phyloP scores from a whole-genome alignment of 2,888 invertebrate species.

The Lithophane leautieri region DNA sequence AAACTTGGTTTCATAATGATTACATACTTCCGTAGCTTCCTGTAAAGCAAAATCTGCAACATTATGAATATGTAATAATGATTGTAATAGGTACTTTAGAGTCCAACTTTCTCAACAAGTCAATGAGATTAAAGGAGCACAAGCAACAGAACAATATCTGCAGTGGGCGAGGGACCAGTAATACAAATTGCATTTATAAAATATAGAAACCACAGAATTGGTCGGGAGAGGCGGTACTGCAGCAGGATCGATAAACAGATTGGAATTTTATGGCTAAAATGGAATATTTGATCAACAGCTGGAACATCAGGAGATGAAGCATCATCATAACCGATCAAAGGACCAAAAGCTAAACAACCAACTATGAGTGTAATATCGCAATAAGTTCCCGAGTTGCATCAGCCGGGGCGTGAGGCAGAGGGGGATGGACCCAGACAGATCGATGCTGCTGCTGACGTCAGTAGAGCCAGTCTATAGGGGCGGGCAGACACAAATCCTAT shows the following conservation, averaged over 20 bases:
- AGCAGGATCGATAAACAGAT: conserved; percentile 31
- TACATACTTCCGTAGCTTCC: conserved; percentile 19
- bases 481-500: conserved; percentile 35
- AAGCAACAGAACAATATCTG: conserved; percentile 22
- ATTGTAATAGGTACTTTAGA: no score
- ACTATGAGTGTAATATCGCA: conserved; percentile 40
- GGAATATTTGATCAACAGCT: neutral
- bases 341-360: neutral
- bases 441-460: conserved; percentile 86
- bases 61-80: conserved; percentile 30
- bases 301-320: neutral
- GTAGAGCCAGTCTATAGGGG: conserved; percentile 68
- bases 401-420: conserved; percentile 74
- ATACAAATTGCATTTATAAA: conserved; percentile 22
- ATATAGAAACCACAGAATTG: conserved; percentile 37
- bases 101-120: conserved; percentile 37
- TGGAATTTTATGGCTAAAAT: conserved; percentile 7
- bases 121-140: conserved; percentile 36
- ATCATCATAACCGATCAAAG: neutral
- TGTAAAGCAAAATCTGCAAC: conserved; percentile 2
- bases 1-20: conserved; percentile 28
- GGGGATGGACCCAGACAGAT: conserved; percentile 82
- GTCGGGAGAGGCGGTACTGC: conserved; percentile 47
- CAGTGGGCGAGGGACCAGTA: conserved; percentile 20
- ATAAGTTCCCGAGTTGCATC: conserved; percentile 80